Evolutionary conservation across 1,140 invertebrate species (phyloP), one percentile per base, ranked within the genome.

Genomic region (Hycleus cichorii): DNA sequence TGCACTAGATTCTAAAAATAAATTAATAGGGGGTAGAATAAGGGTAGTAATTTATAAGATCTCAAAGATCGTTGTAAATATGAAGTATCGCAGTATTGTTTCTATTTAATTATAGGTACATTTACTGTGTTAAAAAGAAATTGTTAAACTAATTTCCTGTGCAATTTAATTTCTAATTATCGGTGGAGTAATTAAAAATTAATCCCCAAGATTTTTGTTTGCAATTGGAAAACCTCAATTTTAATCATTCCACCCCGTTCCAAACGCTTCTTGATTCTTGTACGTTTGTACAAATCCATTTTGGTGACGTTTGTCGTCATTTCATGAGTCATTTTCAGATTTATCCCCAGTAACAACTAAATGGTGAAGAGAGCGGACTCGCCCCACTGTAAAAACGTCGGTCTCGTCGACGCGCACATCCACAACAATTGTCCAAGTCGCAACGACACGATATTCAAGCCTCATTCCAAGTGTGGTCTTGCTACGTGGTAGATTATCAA

Each of bases 391-490:
- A 45, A 24, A 53, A 6, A n/a, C 25, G 4, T 44, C 46, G 40
- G 51, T 53, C 45, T 53, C 18, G 18, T 18, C 18, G 18, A 18
- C 18, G 18, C 18, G 51, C 51, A 42, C 51, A 53, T 53, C 51
- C 40, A 24, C 50, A 44, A 44, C 50, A 43, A 48, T 10, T 49
- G 25, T 49, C 4, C 48, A 27, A 47, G 9, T 47, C 46, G 4
- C 18, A 24, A 11, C 48, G 39, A 5, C 32, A 4, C 18, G 18
- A 18, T 32, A 4, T 32, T 32, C 32, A 38, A 25, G 18, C 12
- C 39, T 43, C 51, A 53, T 53, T 53, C 51, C 38, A 53, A 53
- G 51, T 53, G 51, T 32, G 45, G 24, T 32, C 10, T 45, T 53
- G 7, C 51, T 42, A 45, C 43, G 11, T 46, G 38, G 43, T 11